Evolutionary conservation across 2,888 invertebrate genomes (phyloP).

Genomic region (Drosophila niveifrons): DNA sequence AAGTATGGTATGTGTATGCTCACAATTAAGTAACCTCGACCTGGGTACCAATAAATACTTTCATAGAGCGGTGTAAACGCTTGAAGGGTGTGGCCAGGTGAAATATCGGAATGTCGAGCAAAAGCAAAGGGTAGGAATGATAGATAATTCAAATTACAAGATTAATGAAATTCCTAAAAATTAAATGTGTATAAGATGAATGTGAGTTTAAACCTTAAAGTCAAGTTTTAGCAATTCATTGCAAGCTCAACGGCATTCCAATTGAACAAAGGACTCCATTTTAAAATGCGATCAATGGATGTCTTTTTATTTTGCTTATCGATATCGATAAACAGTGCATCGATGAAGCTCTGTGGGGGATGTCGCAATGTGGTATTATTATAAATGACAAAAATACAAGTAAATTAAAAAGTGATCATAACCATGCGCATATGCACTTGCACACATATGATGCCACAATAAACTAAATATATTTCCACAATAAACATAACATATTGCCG

Average conservation of each 20-base stretch:
- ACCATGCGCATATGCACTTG: background rate
- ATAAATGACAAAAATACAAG: background rate
- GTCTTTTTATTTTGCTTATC: background rate
- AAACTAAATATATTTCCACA: constrained; percentile 16
- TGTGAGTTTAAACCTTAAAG: background rate
- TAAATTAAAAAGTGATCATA: background rate
- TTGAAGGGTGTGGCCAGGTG: constrained; percentile 44
- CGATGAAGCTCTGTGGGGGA: background rate
- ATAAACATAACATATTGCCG: constrained; percentile 14
- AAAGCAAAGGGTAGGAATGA: constrained; percentile 13
- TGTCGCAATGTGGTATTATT: background rate
- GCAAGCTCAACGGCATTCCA: constrained; percentile 9
- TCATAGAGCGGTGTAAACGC: background rate
- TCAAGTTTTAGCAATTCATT: constrained; percentile 23
- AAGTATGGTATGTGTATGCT: constrained; percentile 28
- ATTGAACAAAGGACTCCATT: background rate
- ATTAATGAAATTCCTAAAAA: constrained; percentile 15
- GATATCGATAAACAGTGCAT: background rate
- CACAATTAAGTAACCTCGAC: constrained; percentile 47
- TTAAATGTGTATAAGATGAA: constrained; percentile 2
- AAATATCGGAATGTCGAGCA: constrained; percentile 30
- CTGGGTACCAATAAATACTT: constrained; percentile 1
- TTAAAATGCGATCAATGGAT: background rate
- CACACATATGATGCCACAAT: background rate
- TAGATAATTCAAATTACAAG: constrained; percentile 12